Evolutionary conservation across 2,888 invertebrate genomes (phyloP).

Genomic region (Macrophya alboannulata): DNA sequence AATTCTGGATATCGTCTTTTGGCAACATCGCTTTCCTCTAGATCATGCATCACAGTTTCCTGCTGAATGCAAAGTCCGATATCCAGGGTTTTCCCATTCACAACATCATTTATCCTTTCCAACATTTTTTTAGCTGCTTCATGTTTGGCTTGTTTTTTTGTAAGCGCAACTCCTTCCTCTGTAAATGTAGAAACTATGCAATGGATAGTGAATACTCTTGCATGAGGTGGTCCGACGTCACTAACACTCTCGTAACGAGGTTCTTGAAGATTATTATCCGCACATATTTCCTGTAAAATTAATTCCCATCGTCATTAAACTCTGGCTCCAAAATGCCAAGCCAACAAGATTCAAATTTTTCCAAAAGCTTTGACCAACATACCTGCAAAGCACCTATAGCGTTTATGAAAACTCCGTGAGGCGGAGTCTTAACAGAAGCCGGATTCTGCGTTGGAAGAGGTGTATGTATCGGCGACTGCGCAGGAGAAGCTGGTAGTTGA

Average conservation of each 20-base stretch:
- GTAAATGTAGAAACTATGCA: conserved; percentile 82
- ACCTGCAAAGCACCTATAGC: conserved; percentile 75
- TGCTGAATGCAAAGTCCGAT: neutral
- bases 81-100: conserved; percentile 61
- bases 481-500: conserved; percentile 65
- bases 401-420: conserved; percentile 72
- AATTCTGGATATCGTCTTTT: conserved; percentile 58
- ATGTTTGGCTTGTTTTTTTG: conserved; percentile 86
- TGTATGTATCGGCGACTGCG: conserved; percentile 69
- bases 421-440: conserved; percentile 63
- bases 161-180: conserved; percentile 83
- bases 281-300: conserved; percentile 73
- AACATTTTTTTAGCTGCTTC: conserved; percentile 82
- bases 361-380: neutral
- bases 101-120: conserved; percentile 68
- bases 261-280: conserved; percentile 80
- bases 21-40: conserved; percentile 57
- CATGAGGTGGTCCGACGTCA: conserved; percentile 87
- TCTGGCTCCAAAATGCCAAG: neutral
- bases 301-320: conserved; percentile 27
- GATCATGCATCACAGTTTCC: conserved; percentile 52
- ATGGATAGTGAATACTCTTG: conserved; percentile 84
- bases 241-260: conserved; percentile 83
- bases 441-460: conserved; percentile 66
- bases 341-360: neutral